Base-by-base conservation (phyloP, 37 sponge, comb jelly and placozoan genomes). In the Lycopodina hypogea region DNA sequence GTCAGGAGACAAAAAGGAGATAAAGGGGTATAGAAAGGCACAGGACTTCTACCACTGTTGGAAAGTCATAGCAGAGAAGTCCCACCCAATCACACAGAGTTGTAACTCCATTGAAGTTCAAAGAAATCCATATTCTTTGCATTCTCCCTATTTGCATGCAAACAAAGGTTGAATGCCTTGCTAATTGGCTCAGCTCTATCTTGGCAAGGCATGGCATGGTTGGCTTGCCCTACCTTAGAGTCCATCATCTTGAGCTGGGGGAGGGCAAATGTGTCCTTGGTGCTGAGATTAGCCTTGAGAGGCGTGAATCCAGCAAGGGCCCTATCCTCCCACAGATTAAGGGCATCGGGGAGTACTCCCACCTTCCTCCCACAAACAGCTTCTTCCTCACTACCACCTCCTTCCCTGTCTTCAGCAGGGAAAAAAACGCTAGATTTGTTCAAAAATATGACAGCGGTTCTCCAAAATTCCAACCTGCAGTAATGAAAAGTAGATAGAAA, bases 321-420 rank as follows among this genome's bases (percentile, higher is more conserved):
- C 60, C 64, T 71, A 62, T 90, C 90, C 74, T 90, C 90, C 90
- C 90, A 90, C 28, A 80, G 58, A 17, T 67, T 23, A 30, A 52
- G 33, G 32, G 48, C 28, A 14, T 40, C 26, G 14, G 42, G 22
- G 37, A 62, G 15, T 15, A 45, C 28, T 56, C 34, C 28, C 2
- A 7, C 42, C 42, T n/a, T 1, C 8, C 48, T 45, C 9, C 48
- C 48, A 12, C 9, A 4, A 4, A 9, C 48, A 45, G 4, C 48
- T 45, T 45, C 48, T 45, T 45, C 48, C 48, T 50, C 21, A 6
- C 39, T 2, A 36, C 4, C 39, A 11, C 6, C 33, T 38, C 51
- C 50, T 12, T 30, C 29, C 18, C 7, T 12, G 38, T 7, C 18
- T 7, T 17, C 37, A 8, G 30, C 42, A 41, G 42, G 41, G 68